Evolutionary conservation across 2,113 vertebrate species (phyloP), one percentile per base, ranked within the genome.

Genomic region (Leptobrachium leishanense): DNA sequence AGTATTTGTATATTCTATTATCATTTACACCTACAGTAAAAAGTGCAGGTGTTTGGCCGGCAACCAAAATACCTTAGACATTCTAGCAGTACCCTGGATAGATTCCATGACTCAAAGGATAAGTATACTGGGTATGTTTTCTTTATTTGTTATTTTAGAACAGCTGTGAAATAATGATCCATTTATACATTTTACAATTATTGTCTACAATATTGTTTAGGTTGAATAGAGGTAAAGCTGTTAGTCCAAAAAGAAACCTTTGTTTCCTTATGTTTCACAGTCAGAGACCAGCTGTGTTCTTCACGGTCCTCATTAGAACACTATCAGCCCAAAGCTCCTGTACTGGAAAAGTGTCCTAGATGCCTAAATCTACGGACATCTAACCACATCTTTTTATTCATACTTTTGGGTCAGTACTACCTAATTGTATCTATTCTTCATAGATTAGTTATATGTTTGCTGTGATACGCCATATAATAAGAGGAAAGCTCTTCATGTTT

Each of bases 31-130:
- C 69, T 53, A 42, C 0, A 9, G 68, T 79, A n/a, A 59, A 81
- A 81, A 85, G 55, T 74, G 50, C 85, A 89, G 87, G 85, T 89
- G 82, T 85, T 87, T 82, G 78, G 80, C 82, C 83, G 59, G 76
- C 85, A 84, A 85, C 81, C 43, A 40, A 67, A 69, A 85, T 82
- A 75, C 59, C 77, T 80, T 0, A 2, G 50, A 57, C 8, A 11
- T 70, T 46, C 83, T 72, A 42, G 66, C 69, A 9, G 44, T 43
- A 63, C 78, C 79, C 84, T 85, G 82, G 84, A 82, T 72, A 59
- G 0, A 0, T 8, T 53, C 1, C 64, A 0, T 75, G 0, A 74
- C n/a, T 68, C 64, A 82, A 77, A 76, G 70, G 0, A 11, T 13
- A 72, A 74, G 55, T 75, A 57, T 75, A 80, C 69, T 68, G n/a